Evolutionary conservation across 2,797 vertebrate genomes (phyloP).

Genomic region (Notamacropus eugenii): DNA sequence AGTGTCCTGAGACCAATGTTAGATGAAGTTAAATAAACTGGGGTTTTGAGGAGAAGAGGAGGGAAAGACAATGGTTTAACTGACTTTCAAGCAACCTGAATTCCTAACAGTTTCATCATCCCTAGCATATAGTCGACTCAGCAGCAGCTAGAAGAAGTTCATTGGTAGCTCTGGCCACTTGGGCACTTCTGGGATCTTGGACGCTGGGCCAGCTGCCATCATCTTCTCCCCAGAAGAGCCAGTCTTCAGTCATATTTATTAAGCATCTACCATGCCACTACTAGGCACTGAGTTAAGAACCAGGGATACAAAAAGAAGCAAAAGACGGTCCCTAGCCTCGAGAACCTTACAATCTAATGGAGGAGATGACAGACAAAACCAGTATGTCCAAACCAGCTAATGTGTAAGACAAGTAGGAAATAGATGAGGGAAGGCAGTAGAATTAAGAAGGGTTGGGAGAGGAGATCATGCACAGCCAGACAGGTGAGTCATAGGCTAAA

Average conservation of each 20-base stretch:
- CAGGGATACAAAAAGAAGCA: not conserved
- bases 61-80: not conserved
- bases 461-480: not conserved
- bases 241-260: not conserved
- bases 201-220: not conserved
- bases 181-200: not conserved
- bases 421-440: not conserved
- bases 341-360: not conserved
- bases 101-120: not conserved
- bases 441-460: not conserved
- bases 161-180: not conserved
- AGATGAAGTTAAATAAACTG: not conserved
- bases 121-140: constrained; percentile 1
- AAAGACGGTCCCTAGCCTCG: not conserved
- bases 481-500: not conserved
- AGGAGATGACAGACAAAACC: not conserved
- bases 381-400: not conserved
- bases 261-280: too few relatives aligned
- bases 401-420: not conserved
- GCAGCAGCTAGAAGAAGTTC: not conserved
- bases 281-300: not conserved
- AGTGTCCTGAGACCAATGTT: not conserved
- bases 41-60: not conserved
- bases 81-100: not conserved
- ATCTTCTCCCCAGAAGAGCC: not conserved